phyloP scores from a whole-genome alignment of 2,113 vertebrate genomes.

The Dissostichus mawsoni region DNA sequence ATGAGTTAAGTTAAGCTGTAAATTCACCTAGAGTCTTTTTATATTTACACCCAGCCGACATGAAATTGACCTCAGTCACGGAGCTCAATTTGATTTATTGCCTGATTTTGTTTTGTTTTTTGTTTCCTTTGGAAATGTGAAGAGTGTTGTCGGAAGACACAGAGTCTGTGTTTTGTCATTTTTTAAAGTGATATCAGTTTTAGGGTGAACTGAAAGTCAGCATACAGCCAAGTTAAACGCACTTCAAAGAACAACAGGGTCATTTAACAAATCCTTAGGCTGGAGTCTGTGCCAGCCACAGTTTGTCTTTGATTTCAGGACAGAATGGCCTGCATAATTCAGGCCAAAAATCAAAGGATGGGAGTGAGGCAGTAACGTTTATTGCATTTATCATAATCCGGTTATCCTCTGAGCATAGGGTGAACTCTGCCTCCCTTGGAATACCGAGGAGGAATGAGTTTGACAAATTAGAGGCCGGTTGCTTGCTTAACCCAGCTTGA shows the following conservation, averaged over 20 bases:
- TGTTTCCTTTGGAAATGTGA: constrained; percentile 55
- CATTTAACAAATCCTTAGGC: constrained; percentile 41
- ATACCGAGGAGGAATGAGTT: constrained; percentile 32
- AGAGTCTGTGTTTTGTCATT: constrained; percentile 67
- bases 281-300: constrained; percentile 55
- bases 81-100: constrained; percentile 28
- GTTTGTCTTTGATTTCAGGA: constrained; percentile 68
- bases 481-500: constrained; percentile 58
- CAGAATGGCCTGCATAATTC: constrained; percentile 40
- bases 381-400: constrained; percentile 68
- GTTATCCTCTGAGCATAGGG: constrained; percentile 58
- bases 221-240: constrained; percentile 47
- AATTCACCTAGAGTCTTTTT: background rate
- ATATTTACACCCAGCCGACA: constrained; percentile 26
- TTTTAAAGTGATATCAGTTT: constrained; percentile 50
- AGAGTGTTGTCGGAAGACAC: constrained; percentile 32
- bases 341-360: constrained; percentile 49
- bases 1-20: background rate
- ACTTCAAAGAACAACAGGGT: constrained; percentile 58
- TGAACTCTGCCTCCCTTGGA: constrained; percentile 44
- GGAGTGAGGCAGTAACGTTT: constrained; percentile 56
- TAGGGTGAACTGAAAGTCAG: constrained; percentile 35
- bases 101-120: constrained; percentile 18
- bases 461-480: constrained; percentile 59
- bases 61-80: constrained; percentile 27